A percentile compares a stretch with the other conserved stretches of the same genome.
Evolutionary conservation across 30 jellyfish, hydroid and myxozoan species (phyloP).

Genomic region (Aurelia aurita complex sp. Pacific): DNA sequence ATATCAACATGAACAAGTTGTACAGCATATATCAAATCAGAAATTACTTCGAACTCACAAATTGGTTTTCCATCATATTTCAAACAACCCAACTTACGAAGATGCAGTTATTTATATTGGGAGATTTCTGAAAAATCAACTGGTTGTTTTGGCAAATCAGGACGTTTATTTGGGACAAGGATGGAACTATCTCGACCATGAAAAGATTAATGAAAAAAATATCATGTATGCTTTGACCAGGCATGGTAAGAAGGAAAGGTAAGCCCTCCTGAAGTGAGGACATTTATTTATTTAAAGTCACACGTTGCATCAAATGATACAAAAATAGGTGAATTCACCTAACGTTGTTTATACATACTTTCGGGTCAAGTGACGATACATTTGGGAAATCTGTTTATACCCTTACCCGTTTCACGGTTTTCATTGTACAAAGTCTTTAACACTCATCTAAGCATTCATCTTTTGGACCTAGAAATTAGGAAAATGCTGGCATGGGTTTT

Average conservation of each 20-base stretch:
- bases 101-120: constrained; percentile 45
- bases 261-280: neutral
- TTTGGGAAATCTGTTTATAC: too few species aligned
- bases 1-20: constrained; percentile 20
- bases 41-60: constrained; percentile 37
- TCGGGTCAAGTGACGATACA: too few species aligned
- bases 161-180: constrained; percentile 63
- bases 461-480: too few species aligned
- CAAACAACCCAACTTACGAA: constrained; percentile 50
- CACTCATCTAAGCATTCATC: too few species aligned
- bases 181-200: constrained; percentile 42
- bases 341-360: too few species aligned
- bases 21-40: constrained; percentile 27
- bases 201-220: constrained; percentile 17
- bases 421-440: too few species aligned
- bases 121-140: constrained; percentile 26
- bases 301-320: too few species aligned
- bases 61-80: constrained; percentile 46
- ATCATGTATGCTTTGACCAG: constrained; percentile 71
- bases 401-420: too few species aligned
- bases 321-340: too few species aligned
- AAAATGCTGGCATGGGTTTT: too few species aligned
- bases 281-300: too few species aligned
- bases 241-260: constrained; percentile 63
- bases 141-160: constrained; percentile 56